Evolutionary conservation across 2,113 vertebrate genomes (phyloP).

Genomic region (Podilymbus podiceps): DNA sequence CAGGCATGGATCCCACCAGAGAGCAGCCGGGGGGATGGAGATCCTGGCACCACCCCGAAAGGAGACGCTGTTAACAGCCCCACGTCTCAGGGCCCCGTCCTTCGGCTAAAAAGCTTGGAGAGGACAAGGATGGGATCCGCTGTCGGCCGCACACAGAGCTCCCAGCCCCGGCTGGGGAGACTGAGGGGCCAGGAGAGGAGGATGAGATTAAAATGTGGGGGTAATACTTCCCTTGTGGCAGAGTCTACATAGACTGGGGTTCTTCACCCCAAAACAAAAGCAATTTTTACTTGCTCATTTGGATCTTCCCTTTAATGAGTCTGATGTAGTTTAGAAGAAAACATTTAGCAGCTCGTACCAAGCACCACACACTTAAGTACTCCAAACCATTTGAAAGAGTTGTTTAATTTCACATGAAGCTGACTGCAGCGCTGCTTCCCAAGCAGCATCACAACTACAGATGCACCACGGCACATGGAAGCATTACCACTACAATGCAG

Average conservation of each 20-base stretch:
- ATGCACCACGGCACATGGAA: not conserved
- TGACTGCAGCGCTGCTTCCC: not conserved
- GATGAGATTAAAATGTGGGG: not conserved
- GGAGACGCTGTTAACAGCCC: accelerated
- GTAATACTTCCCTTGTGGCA: not conserved
- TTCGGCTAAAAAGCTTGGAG: not conserved
- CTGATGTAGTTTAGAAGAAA: not conserved
- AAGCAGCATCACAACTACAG: not conserved
- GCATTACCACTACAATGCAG: accelerated
- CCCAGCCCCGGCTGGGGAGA: accelerated
- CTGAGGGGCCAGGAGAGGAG: accelerated
- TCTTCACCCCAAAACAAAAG: not conserved
- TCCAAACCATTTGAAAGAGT: not conserved
- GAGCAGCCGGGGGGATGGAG: not conserved
- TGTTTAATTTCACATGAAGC: not conserved
- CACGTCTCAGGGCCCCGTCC: accelerated
- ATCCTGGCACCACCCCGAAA: too few relatives aligned
- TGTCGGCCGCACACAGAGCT: not conserved
- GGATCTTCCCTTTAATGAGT: not conserved
- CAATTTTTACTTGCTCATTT: not conserved
- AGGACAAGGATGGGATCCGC: accelerated
- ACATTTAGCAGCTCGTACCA: not conserved
- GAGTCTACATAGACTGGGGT: not conserved
- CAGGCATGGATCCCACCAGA: too few relatives aligned
- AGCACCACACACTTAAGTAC: not conserved